Evolutionary conservation across 2,888 invertebrate genomes (phyloP).

Genomic region (Morinoia aosen): DNA sequence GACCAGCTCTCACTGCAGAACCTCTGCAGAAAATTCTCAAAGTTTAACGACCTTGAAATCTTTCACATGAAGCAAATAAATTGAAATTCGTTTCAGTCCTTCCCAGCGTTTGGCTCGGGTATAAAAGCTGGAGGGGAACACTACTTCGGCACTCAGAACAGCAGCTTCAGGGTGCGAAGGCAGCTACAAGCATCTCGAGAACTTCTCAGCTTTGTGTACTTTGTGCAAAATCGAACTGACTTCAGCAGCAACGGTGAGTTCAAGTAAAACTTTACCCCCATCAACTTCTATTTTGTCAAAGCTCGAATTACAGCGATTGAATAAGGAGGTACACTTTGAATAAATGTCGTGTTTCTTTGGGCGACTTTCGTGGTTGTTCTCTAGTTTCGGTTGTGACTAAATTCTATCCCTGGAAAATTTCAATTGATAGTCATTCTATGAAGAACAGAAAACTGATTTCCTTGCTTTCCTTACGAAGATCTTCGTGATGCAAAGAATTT

Average conservation of each 20-base stretch:
- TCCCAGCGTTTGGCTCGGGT: background rate
- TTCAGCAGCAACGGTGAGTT: background rate
- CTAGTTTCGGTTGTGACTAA: background rate
- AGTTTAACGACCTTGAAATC: background rate
- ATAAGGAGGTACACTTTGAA: background rate
- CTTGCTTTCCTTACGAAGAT: background rate
- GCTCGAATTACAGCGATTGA: background rate
- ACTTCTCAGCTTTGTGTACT: background rate
- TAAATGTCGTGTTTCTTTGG: background rate
- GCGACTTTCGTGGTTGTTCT: background rate
- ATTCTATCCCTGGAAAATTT: background rate
- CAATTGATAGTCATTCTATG: background rate
- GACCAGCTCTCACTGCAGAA: background rate
- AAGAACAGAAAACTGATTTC: background rate
- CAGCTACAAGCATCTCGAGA: background rate
- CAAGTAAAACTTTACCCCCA: background rate
- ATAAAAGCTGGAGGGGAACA: background rate
- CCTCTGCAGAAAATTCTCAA: background rate
- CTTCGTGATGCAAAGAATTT: no score
- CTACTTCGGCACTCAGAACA: background rate
- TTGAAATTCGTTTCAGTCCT: background rate
- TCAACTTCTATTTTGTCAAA: background rate
- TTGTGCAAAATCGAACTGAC: background rate
- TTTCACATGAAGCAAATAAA: conserved; percentile 1
- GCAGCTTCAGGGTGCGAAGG: background rate